Evolutionary conservation across 2,113 vertebrate species (phyloP).

Genomic region (Phoxinus phoxinus): DNA sequence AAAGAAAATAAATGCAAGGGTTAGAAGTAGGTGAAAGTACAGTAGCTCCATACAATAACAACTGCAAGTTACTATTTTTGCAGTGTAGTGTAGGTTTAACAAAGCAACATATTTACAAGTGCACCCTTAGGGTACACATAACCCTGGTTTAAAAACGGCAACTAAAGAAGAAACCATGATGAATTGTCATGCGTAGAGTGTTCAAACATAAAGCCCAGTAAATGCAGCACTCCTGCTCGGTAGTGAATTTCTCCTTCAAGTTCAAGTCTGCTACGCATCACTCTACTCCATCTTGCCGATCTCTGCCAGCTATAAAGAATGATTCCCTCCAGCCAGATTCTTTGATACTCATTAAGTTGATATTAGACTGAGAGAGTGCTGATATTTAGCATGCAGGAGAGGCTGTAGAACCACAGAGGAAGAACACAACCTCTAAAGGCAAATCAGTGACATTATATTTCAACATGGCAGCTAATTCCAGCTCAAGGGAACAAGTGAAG

Average conservation of each 20-base stretch:
- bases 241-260: background rate
- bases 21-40: background rate
- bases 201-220: background rate
- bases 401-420: background rate
- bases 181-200: background rate
- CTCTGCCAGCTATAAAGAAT: constrained; percentile 14
- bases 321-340: constrained; percentile 11
- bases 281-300: constrained; percentile 10
- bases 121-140: background rate
- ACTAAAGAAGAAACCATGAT: background rate
- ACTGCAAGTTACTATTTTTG: background rate
- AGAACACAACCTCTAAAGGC: background rate
- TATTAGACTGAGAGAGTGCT: background rate
- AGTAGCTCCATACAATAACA: background rate
- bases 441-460: background rate
- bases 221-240: constrained; percentile 3
- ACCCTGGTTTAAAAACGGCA: no score
- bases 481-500: background rate
- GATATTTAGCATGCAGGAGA: constrained; percentile 7
- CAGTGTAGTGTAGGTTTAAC: background rate
- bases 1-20: background rate
- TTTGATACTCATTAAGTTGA: constrained; percentile 36
- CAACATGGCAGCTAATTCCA: background rate
- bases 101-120: background rate
- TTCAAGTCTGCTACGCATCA: constrained; percentile 5